Conservation (phyloP, 2,797 vertebrate species). For the Coregonus ussuriensis region DNA sequence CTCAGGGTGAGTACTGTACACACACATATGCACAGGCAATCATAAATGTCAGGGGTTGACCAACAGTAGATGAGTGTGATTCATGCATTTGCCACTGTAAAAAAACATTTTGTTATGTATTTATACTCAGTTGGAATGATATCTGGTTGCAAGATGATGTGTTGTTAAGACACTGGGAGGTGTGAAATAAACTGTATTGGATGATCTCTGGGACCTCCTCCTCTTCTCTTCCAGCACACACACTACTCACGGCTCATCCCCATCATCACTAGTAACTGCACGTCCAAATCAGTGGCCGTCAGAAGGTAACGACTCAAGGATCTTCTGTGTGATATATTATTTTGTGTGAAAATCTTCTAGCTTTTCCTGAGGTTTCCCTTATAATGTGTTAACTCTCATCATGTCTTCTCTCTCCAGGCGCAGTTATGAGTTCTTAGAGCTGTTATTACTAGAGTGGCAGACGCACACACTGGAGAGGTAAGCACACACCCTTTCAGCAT, state of each 20-base stretch:
- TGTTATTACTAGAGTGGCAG: slow-evolving; percentile 96
- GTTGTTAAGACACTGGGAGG: background rate
- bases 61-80: background rate
- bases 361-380: too few species aligned
- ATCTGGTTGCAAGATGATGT: background rate
- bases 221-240: slow-evolving; percentile 80
- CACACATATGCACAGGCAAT: background rate
- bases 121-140: slow-evolving; percentile 1
- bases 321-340: too few species aligned
- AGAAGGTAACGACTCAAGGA: slow-evolving; percentile 80
- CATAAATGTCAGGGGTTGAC: too few species aligned
- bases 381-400: background rate
- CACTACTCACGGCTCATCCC: slow-evolving; percentile 96
- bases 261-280: slow-evolving; percentile 97
- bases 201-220: background rate
- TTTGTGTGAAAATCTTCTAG: too few species aligned
- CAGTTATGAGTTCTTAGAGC: slow-evolving; percentile 95
- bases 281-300: slow-evolving; percentile 94
- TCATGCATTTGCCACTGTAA: background rate
- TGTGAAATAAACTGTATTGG: background rate
- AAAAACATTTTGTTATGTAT: background rate
- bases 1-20: slow-evolving; percentile 82
- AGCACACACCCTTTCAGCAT: slow-evolving; percentile 24
- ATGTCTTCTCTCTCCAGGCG: slow-evolving; percentile 74
- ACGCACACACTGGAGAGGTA: slow-evolving; percentile 94